Evolutionary conservation across 2,888 invertebrate genomes (phyloP).

Genomic region (Tetanocera ferruginea): DNA sequence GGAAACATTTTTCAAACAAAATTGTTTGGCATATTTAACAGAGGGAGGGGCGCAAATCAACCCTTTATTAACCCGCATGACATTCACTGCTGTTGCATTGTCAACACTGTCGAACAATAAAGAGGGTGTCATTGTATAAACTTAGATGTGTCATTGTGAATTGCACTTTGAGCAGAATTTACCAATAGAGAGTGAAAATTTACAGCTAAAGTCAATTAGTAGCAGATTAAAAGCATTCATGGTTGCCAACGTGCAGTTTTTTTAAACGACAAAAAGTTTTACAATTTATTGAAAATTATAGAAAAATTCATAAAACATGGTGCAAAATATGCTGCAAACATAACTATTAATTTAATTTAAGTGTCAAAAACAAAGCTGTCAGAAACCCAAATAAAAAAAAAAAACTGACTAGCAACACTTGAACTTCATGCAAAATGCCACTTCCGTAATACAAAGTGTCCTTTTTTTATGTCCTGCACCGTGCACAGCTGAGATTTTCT

Average conservation of each 20-base stretch:
- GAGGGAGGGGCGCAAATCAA: neutral
- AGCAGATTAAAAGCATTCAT: no score
- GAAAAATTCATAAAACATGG: no score
- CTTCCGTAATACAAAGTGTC: slow-evolving; percentile 18
- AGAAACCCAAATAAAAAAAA: neutral
- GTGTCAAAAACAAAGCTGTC: neutral
- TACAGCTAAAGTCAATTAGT: neutral
- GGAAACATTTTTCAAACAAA: neutral
- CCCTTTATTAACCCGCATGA: neutral
- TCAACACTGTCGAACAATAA: neutral
- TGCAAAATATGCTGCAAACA: neutral
- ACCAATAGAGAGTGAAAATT: neutral
- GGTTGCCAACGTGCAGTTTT: no score
- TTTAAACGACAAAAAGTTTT: no score
- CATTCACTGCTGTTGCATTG: neutral
- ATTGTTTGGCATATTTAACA: neutral
- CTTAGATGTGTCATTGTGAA: no score
- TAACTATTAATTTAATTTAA: neutral
- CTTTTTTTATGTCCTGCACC: neutral
- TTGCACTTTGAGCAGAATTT: neutral
- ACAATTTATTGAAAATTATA: no score
- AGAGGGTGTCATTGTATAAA: neutral
- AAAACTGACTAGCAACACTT: neutral
- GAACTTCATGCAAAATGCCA: neutral
- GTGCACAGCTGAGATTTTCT: slow-evolving; percentile 13